A percentile compares a stretch with the other conserved stretches of the same genome.
These are phyloP conservation scores for Aphidoletes aphidimyza DNA, from an alignment of 2,888 invertebrate genomes.

Conservation along the genomic window DNA sequence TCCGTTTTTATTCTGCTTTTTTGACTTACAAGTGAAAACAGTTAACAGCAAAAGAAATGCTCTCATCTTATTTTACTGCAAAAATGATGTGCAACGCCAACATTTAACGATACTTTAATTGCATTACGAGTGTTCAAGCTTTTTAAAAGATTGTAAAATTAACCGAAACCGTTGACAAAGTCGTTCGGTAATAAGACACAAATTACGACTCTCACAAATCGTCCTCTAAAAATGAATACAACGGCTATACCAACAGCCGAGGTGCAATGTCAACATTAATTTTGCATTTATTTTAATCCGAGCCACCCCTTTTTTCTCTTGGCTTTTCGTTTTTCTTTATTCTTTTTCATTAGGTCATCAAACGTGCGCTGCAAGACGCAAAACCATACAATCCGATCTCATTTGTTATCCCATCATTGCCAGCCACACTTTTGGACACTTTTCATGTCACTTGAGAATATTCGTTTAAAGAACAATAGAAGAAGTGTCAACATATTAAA, in stretches of 20 bases:
- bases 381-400: background rate
- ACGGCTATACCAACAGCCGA: background rate
- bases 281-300: slow-evolving; percentile 29
- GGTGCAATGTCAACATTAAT: slow-evolving; percentile 31
- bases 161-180: background rate
- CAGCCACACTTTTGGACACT: background rate
- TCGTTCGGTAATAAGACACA: background rate
- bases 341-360: background rate
- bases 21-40: no score
- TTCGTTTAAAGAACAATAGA: slow-evolving; percentile 17
- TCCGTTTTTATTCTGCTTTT: no score
- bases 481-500: slow-evolving; percentile 29
- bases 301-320: background rate
- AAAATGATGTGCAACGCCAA: background rate
- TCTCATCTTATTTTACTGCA: no score
- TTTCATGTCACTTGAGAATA: slow-evolving; percentile 9
- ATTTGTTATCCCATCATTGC: background rate
- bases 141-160: slow-evolving; percentile 23
- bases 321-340: background rate
- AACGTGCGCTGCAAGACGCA: background rate
- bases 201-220: slow-evolving; percentile 3
- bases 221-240: background rate
- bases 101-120: slow-evolving; percentile 36
- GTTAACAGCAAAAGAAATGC: background rate
- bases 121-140: slow-evolving; percentile 12